Evolutionary conservation across 2,797 vertebrate genomes (phyloP), one percentile per base, ranked within the genome.

Genomic region (Borostomias antarcticus): DNA sequence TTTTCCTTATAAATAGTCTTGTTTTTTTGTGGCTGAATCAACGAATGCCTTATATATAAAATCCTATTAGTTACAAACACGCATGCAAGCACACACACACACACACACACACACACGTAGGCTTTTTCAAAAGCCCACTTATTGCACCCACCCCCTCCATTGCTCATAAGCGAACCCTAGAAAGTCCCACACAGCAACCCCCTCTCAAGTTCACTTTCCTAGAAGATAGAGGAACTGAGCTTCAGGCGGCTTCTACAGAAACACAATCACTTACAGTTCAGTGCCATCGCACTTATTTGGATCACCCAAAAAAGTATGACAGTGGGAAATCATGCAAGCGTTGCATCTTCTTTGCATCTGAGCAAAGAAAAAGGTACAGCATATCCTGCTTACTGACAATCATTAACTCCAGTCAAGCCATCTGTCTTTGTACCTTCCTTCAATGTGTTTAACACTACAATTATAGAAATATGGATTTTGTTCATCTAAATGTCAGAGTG

Each of bases 1-100:
- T 74, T 88, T 91, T 86, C 85, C 89, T 54, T 68, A 74, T 13
- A 50, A 19, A 4, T 4, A 35, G 32, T 35, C 4, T 50, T 50
- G 40, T 45, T 5, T 45, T 43, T 43, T n/a, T 45, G 15, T 40
- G 4, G 15, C 58, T 62, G 17, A 4, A 58, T 62, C 47, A 26
- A 11, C 1, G 32, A 32, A 33, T 17, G 17, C 21, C 52, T 32
- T 54, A 23, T 58, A 21, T 3, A 51, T 28, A 10, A 29, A 48
- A 40, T 11, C 1, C 19, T 26, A 2, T 23, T 28, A 62, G 30
- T 33, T 35, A 47, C 54, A 30, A 52, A 33, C 58, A 40, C 29
- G 32, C 23, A 62, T 13, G 62, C n/a, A 9, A 33, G 48, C 30
- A 62, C 60, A 40, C 17, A 54, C 32, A n/a, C 35, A 65, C 33